Conservation (phyloP, 2,797 vertebrate species). For the Pithecia hirsuta region DNA sequence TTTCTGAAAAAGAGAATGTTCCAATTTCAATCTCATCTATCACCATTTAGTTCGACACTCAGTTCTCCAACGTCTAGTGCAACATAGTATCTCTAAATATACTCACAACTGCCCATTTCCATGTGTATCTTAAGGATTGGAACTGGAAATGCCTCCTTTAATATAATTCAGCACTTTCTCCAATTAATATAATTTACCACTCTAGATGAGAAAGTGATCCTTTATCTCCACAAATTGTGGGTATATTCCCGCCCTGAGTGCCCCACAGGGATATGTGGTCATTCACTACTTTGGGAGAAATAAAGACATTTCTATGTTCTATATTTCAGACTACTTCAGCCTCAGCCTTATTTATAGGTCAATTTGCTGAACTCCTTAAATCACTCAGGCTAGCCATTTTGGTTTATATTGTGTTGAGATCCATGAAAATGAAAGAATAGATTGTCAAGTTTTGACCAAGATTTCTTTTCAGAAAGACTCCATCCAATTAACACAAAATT, state of each 20-base stretch:
- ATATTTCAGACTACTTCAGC: neutral
- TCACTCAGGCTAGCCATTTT: neutral
- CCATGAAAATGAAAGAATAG: neutral
- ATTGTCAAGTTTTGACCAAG: neutral
- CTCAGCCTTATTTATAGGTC: neutral
- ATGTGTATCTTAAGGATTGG: neutral
- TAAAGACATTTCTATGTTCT: neutral
- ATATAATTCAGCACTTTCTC: neutral
- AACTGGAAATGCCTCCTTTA: neutral
- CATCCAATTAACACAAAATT: neutral
- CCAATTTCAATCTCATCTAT: neutral
- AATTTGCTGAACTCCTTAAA: neutral
- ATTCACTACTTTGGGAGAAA: neutral
- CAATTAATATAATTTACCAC: neutral
- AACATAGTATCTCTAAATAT: neutral
- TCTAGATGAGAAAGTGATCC: neutral
- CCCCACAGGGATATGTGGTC: neutral
- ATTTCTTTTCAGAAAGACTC: neutral
- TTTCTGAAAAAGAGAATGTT: neutral
- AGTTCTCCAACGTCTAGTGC: neutral
- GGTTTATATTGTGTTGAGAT: neutral
- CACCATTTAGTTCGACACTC: neutral
- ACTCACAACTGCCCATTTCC: neutral
- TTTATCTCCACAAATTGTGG: neutral
- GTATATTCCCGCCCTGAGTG: neutral